Evolutionary conservation across 2,113 vertebrate species (phyloP).

Genomic region (Oncorhynchus masou): DNA sequence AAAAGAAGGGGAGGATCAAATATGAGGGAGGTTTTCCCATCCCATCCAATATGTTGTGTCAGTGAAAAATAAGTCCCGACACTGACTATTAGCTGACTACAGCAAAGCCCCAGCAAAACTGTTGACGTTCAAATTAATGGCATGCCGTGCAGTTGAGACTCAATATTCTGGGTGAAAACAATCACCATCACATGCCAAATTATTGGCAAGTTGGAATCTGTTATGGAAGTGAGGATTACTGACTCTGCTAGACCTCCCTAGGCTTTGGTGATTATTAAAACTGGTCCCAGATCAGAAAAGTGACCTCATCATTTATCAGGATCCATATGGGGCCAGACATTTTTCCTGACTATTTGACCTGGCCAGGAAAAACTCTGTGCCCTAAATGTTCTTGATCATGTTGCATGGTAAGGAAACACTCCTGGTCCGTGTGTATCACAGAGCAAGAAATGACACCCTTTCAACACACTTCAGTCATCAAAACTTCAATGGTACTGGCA

Average conservation of each 20-base stretch:
- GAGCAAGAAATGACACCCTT: conserved; percentile 7
- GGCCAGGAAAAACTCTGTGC: no score
- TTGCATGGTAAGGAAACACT: no score
- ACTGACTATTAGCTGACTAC: conserved; percentile 27
- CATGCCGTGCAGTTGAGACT: conserved; percentile 47
- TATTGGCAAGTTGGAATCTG: conserved; percentile 44
- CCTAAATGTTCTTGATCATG: no score
- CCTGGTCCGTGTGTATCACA: background rate
- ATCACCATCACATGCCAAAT: conserved; percentile 55
- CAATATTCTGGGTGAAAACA: conserved; percentile 58
- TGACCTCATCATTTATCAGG: no score
- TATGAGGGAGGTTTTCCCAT: conserved; percentile 17
- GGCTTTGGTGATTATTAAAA: no score
- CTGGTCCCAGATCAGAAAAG: no score
- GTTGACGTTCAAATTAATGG: conserved; percentile 54
- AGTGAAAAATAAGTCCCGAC: background rate
- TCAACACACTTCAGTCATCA: background rate
- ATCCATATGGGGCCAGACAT: background rate
- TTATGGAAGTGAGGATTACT: conserved; percentile 8
- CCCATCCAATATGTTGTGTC: conserved; percentile 8
- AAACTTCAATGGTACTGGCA: no score
- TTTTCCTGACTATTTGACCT: conserved; percentile 7
- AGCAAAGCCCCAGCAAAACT: conserved; percentile 20
- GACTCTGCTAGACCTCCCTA: background rate
- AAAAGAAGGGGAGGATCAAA: conserved; percentile 31